These are phyloP conservation scores for Thalassarche chlororhynchos DNA, from an alignment of 2,113 vertebrate species.

Conservation along the genomic window DNA sequence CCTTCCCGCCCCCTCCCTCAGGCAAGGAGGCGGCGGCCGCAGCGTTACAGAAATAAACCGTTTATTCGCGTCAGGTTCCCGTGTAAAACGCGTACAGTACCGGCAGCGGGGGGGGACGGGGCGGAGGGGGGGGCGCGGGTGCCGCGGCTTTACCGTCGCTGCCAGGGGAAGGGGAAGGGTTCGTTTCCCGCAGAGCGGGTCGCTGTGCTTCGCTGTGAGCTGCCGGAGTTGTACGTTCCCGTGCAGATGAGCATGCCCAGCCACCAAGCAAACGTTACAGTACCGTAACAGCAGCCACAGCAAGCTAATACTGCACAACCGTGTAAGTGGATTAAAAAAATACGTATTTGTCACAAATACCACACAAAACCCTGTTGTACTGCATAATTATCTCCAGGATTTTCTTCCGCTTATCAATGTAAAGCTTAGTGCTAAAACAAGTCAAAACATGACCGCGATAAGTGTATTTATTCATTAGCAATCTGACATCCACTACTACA, in stretches of 20 bases:
- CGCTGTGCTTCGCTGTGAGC: conserved; percentile 77
- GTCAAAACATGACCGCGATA: conserved; percentile 53
- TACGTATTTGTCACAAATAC: conserved; percentile 59
- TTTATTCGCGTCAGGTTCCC: conserved; percentile 80
- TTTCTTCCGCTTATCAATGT: background rate
- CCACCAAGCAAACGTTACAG: conserved; percentile 64
- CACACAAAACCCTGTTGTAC: conserved; percentile 23
- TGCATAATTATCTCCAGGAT: conserved; percentile 16
- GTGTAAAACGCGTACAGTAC: conserved; percentile 78
- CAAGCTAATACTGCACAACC: conserved; percentile 81
- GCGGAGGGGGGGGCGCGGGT: conserved; percentile 7
- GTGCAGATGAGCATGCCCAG: conserved; percentile 51
- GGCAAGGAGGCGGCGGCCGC: background rate
- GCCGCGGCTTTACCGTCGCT: background rate
- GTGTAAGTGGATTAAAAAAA: conserved; percentile 17
- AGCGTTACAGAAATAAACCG: conserved; percentile 75
- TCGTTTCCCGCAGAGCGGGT: conserved; percentile 67
- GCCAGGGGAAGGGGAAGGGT: background rate
- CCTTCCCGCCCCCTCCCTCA: too few relatives aligned
- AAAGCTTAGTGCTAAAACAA: conserved; percentile 44
- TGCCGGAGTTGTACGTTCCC: conserved; percentile 49
- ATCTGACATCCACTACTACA: conserved; percentile 44
- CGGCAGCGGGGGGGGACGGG: conserved; percentile 71
- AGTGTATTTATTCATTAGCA: conserved; percentile 72
- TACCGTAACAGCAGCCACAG: conserved; percentile 68